These are phyloP conservation scores for Acropora tenuis DNA, from an alignment of 64 coral and sea anemone species.

Conservation along the genomic window DNA sequence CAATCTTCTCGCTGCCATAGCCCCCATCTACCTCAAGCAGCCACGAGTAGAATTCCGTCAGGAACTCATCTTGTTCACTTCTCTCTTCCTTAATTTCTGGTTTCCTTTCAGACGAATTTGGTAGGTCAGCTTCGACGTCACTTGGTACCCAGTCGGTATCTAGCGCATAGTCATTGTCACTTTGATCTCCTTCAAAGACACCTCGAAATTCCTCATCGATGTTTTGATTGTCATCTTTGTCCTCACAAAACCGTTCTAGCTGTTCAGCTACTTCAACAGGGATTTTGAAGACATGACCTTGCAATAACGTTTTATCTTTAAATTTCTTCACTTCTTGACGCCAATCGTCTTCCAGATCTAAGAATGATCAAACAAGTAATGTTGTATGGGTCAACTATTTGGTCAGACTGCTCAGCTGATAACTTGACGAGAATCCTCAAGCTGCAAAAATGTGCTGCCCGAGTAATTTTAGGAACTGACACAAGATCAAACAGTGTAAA, in stretches of 20 bases:
- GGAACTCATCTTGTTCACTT: not conserved
- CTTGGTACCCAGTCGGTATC: slow-evolving; percentile 10
- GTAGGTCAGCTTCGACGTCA: not conserved
- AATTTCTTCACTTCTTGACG: not conserved
- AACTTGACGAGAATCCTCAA: too few relatives aligned
- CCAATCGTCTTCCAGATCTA: slow-evolving; percentile 12
- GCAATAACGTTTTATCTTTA: slow-evolving; percentile 33
- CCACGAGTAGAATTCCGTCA: slow-evolving; percentile 30
- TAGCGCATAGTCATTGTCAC: slow-evolving; percentile 15
- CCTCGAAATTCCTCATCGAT: slow-evolving; percentile 2
- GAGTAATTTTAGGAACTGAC: too few relatives aligned
- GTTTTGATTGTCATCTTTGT: not conserved
- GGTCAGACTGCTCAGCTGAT: too few relatives aligned
- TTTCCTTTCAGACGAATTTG: not conserved
- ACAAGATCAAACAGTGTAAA: too few relatives aligned
- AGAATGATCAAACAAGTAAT: not conserved
- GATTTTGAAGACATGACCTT: slow-evolving; percentile 51
- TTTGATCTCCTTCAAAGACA: slow-evolving; percentile 42
- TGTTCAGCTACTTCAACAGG: slow-evolving; percentile 16
- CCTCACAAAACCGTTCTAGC: not conserved
- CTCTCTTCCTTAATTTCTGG: not conserved
- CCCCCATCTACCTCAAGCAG: slow-evolving; percentile 52
- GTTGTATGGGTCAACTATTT: too few relatives aligned
- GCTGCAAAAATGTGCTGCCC: too few relatives aligned
- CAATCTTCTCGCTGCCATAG: slow-evolving; percentile 26